Base-by-base conservation (phyloP, 1,140 invertebrate genomes). In the Cydia strobilella region DNA sequence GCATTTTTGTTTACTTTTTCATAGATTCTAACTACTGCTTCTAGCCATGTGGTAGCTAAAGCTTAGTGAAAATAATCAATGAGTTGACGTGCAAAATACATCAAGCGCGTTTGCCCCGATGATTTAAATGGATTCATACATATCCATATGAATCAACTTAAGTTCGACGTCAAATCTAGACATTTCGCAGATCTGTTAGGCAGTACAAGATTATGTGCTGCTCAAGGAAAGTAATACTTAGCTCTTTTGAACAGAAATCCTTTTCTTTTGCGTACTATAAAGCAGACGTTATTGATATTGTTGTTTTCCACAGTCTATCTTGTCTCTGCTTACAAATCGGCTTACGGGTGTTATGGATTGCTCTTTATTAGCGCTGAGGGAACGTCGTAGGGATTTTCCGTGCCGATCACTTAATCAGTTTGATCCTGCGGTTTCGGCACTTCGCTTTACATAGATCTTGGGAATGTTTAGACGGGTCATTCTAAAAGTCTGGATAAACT, bases 281-380 rank as follows among this genome's bases (percentile, higher is more conserved):
- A 59, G 20, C 20, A 59, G 54, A 59, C 54, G 54, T 59, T 59
- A 59, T 59, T 59, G 54, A 59, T 59, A 59, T 59, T 59, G 54
- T 59, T 59, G 54, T 59, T 59, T 59, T 59, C 7, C 54, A 23
- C 54, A 23, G 54, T 59, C 18, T 59, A 59, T 59, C 54, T 23
- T 59, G 54, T 59, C 20, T 59, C 54, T 59, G 54, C 20, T 59
- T 59, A 59, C 54, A 59, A 59, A 59, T 59, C 54, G 54, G 54
- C 54, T 59, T 59, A 59, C 54, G 54, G 54, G 54, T 59, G 54
- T 59, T 59, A 59, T 59, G 54, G 54, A 59, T 59, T 23, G 54
- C 20, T 9, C 54, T 59, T 59, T 59, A 59, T 59, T 59, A 59
- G 54, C 18, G 20, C 20, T 5, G 54, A 59, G 54, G 48, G n/a